Conservation (phyloP, 2,888 invertebrate genomes). For the Laspeyria flexula region DNA sequence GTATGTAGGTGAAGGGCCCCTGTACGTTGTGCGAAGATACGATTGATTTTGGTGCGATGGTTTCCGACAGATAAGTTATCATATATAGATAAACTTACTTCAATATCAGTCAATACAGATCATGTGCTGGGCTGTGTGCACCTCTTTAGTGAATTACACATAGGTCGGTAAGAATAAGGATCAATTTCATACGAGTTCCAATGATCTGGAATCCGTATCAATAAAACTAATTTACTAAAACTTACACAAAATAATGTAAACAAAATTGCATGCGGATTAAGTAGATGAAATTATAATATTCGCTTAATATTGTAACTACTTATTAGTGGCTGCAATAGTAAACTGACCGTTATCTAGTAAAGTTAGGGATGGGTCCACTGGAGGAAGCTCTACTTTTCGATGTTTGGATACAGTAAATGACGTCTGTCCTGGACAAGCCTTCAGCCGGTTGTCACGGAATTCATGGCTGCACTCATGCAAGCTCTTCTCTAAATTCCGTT, state of each 20-base stretch:
- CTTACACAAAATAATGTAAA: not conserved
- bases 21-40: slow-evolving; percentile 8
- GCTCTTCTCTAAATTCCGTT: slow-evolving; percentile 53
- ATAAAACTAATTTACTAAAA: not conserved
- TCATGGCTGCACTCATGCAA: slow-evolving; percentile 76
- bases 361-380: slow-evolving; percentile 72
- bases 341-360: slow-evolving; percentile 74
- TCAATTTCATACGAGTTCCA: not conserved
- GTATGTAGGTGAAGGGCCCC: slow-evolving; percentile 18
- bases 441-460: slow-evolving; percentile 77
- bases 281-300: not conserved
- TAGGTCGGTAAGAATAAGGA: not conserved
- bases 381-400: slow-evolving; percentile 87
- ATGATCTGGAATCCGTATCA: not conserved
- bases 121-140: not conserved
- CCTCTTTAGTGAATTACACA: not conserved
- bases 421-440: slow-evolving; percentile 74
- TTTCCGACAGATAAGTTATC: slow-evolving; percentile 31
- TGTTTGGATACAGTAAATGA: slow-evolving; percentile 87
- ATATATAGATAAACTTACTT: slow-evolving; percentile 30
- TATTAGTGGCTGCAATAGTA: slow-evolving; percentile 9
- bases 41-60: slow-evolving; percentile 25
- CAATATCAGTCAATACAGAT: slow-evolving; percentile 20
- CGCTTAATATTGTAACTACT: not conserved
- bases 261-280: not conserved